These are phyloP conservation scores for Alectura lathami DNA, from an alignment of 2,113 vertebrate species.

Conservation along the genomic window DNA sequence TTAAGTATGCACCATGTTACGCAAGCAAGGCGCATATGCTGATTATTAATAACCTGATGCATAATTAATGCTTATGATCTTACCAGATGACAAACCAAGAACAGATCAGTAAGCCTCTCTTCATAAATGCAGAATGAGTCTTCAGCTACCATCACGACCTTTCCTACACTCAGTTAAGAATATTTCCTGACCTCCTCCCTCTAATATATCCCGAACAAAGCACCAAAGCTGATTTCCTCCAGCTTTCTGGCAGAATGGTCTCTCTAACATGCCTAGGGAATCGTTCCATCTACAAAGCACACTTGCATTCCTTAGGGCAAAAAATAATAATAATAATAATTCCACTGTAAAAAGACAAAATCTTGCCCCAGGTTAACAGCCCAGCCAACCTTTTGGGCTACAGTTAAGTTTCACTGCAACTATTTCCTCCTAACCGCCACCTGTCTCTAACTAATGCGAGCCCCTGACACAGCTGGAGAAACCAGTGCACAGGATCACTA, in stretches of 20 bases:
- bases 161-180: neutral
- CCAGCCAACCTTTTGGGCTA: neutral
- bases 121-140: neutral
- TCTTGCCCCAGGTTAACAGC: neutral
- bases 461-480: neutral
- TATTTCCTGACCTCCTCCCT: neutral
- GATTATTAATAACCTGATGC: neutral
- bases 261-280: neutral
- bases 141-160: neutral
- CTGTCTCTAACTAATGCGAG: neutral
- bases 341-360: neutral
- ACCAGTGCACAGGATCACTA: neutral
- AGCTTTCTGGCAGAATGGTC: neutral
- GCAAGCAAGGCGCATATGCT: neutral
- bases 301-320: too few relatives aligned
- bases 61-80: neutral
- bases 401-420: neutral
- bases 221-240: neutral
- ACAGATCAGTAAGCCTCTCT: neutral
- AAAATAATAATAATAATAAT: too few relatives aligned
- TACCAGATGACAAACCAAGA: neutral
- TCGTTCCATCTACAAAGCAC: neutral
- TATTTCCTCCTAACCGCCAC: neutral
- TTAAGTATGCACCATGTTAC: neutral
- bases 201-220: neutral